Base-by-base conservation (phyloP, 2,888 invertebrate species). In the Caenorhabditis wallacei region DNA sequence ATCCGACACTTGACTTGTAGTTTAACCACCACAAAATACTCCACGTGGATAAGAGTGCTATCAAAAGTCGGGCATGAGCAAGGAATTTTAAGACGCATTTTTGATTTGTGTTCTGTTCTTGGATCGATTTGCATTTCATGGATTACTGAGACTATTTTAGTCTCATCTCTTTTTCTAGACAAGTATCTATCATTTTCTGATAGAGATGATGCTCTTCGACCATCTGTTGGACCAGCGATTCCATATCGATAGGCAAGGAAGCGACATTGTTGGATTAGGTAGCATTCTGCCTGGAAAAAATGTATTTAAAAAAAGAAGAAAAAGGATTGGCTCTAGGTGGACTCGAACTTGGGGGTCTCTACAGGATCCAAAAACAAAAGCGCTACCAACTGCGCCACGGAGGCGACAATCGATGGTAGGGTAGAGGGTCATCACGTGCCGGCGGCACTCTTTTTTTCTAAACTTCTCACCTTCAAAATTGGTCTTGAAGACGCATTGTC, bases 211-310 rank as follows among this genome's bases (percentile, higher is more conserved):
- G 71, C 24, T 11, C 64, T 8, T 0, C 64, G 66, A 7, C 64
- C 71, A 16, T 53, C 61, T 2, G 69, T 56, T 5, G 69, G 69
- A 18, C 82, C 76, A 24, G 72, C 30, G 35, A 82, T 82, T 11
- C 83, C 83, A 26, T 83, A 83, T 1, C 83, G 79, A 30, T 83
- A 83, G 56, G 83, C 83, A 10, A 83, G 66, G 48, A 69, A 83
- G 0, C 80, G 74, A 20, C 83, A 80, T 40, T 75, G 83, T 40
- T 80, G 83, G 48, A 83, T 56, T 3, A 83, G 66, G 22, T 66
- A 75, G 57, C 69, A 83, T 43, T 83, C 83, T 10, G 79, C 71
- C 74, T 80, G 63, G n/a, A 74, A 68, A 63, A 43, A 1, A 20
- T 10, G 13, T 24, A 2, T 18, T 18, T n/a, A 18, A 48, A 48